Evolutionary conservation across 2,888 invertebrate species (phyloP), one percentile per base, ranked within the genome.

Genomic region (Cordylochernes scorpioides): DNA sequence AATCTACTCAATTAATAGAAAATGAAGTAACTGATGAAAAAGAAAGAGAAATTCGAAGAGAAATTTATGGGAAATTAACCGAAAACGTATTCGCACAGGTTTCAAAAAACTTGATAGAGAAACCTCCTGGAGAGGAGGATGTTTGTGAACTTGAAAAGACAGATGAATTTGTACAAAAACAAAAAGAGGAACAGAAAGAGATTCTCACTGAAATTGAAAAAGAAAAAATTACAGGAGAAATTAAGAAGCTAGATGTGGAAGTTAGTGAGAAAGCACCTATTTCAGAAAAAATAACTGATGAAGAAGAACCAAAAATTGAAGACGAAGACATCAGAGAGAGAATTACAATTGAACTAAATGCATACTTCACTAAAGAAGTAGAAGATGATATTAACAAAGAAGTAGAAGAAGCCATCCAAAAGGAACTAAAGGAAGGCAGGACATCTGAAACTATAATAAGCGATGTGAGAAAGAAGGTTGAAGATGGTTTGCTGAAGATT

Each of bases 381-480:
- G 15, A 10, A 27, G 12, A n/a, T 17, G 27, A 12, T 7, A 27
- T 27, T 5, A 15, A 14, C 8, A 15, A 15, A 12, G 14, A 19
- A n/a, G 27, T 9, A 17, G 17, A 28, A 13, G 28, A 28, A 28
- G 16, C 17, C 10, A 14, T 8, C 12, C 15, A 21, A 14, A 24
- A 28, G 16, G n/a, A n/a, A n/a, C n/a, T n/a, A n/a, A n/a, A n/a
- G n/a, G n/a, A n/a, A n/a, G n/a, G n/a, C n/a, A n/a, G n/a, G n/a
- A n/a, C n/a, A n/a, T n/a, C n/a, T n/a, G n/a, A n/a, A n/a, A n/a
- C n/a, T n/a, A n/a, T n/a, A n/a, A n/a, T n/a, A n/a, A n/a, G n/a
- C n/a, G n/a, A n/a, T n/a, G n/a, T n/a, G n/a, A n/a, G n/a, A n/a
- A n/a, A n/a, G n/a, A n/a, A n/a, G 10, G 10, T n/a, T 10, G 21